phyloP scores from a whole-genome alignment of 2,888 invertebrate species.

The Hermaeophaga mercurialis region DNA sequence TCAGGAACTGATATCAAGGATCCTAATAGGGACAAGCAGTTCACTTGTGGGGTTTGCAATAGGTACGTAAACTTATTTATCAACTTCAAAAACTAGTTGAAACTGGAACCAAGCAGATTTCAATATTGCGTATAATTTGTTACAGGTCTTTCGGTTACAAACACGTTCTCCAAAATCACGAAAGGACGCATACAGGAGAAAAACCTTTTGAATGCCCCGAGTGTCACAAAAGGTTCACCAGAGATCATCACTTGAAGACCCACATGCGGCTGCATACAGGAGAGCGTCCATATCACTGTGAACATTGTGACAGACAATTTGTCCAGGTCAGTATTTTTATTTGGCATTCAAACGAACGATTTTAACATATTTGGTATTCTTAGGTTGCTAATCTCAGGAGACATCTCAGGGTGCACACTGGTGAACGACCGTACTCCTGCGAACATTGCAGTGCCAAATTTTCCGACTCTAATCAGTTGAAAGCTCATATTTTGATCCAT shows the following conservation, averaged over 20 bases:
- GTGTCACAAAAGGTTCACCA: conserved; percentile 88
- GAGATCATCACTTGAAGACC: conserved; percentile 92
- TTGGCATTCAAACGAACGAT: too few relatives aligned
- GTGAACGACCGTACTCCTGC: conserved; percentile 88
- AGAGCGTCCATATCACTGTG: conserved; percentile 91
- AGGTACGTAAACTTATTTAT: conserved; percentile 48
- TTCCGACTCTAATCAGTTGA: conserved; percentile 90
- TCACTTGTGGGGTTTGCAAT: conserved; percentile 86
- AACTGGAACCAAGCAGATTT: too few relatives aligned
- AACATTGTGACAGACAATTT: conserved; percentile 89
- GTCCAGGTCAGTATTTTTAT: conserved; percentile 69
- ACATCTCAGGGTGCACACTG: conserved; percentile 89
- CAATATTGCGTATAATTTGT: too few relatives aligned
- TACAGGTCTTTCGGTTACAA: conserved; percentile 86
- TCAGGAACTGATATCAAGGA: conserved; percentile 53
- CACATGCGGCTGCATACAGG: conserved; percentile 92
- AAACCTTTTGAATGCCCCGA: conserved; percentile 92
- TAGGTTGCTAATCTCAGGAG: conserved; percentile 84
- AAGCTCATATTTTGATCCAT: conserved; percentile 87
- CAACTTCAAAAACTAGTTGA: neutral
- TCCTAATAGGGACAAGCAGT: conserved; percentile 73
- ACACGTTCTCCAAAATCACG: conserved; percentile 92
- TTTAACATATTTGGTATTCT: too few relatives aligned
- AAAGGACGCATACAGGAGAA: conserved; percentile 92
- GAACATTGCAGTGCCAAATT: conserved; percentile 84